phyloP scores from a whole-genome alignment of 2,113 vertebrate genomes.

The Microtus oregoni region DNA sequence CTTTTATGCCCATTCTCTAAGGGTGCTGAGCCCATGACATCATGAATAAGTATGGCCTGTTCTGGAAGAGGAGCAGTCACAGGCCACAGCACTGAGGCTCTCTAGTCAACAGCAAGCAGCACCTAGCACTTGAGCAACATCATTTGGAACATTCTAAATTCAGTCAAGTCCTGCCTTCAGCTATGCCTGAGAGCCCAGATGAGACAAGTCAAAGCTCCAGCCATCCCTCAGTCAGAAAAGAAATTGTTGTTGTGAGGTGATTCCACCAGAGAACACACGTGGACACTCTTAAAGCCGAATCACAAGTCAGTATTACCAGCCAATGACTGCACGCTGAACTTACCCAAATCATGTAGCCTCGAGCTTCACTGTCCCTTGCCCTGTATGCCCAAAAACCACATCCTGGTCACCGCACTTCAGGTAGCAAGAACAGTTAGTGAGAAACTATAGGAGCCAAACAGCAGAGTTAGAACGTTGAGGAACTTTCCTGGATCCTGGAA shows the following conservation, averaged over 20 bases:
- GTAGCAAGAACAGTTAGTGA: neutral
- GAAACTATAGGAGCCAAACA: neutral
- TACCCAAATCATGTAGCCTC: too few relatives aligned
- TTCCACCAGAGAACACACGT: neutral
- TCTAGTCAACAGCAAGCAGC: neutral
- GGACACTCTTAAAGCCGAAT: neutral
- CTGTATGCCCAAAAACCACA: neutral
- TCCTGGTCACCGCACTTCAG: neutral
- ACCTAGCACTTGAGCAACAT: neutral
- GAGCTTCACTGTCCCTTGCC: neutral
- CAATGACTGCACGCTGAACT: neutral
- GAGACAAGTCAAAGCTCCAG: neutral
- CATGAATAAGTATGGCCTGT: neutral
- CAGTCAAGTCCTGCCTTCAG: neutral
- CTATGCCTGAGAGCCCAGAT: neutral
- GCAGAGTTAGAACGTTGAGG: neutral
- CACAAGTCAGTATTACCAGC: neutral
- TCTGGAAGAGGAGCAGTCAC: neutral
- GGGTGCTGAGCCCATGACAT: neutral
- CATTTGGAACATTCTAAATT: neutral
- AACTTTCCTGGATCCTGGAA: neutral
- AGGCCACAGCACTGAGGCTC: neutral
- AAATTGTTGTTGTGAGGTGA: neutral
- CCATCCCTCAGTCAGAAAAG: neutral
- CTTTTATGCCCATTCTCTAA: neutral